Base-by-base conservation (phyloP, 2,797 vertebrate species). In the Erpetoichthys calabaricus region DNA sequence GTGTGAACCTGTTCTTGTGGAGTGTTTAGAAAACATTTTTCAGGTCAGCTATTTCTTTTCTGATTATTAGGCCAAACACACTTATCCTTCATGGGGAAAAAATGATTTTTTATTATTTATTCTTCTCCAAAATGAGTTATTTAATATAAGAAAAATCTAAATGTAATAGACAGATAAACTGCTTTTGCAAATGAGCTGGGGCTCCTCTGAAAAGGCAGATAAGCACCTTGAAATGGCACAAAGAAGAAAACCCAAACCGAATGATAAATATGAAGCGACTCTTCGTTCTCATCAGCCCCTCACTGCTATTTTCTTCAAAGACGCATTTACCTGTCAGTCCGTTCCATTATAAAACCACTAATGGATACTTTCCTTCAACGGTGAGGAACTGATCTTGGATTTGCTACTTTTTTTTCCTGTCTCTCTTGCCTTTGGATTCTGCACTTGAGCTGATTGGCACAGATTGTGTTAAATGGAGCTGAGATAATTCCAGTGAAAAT, bases 401-500 rank as follows among this genome's bases (percentile, higher is more conserved):
- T 71, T 59, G 75, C 73, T 67, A 25, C 25, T 25, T 25, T 25
- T 25, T 25, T 25, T 25, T 25, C 25, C 25, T 25, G 25, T 25
- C 25, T 25, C 25, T 25, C 25, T 25, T 65, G 68, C 69, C 62
- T 64, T 65, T 55, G 67, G 70, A 73, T 68, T 64, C 67, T 68
- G 70, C 74, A 73, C 80, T 80, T 86, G 71, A 73, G 60, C 72
- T 66, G 83, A 84, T 84, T 85, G 82, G 74, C 78, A 72, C 84
- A 88, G 86, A 88, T 91, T 89, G 90, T 84, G 87, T 82, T 92
- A 89, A 93, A 96, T 90, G 85, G 87, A 68, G 83, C 89, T 84
- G 84, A 81, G 80, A 80, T 84, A 90, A 90, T 87, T 85, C 82
- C 76, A 73, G 77, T 77, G 76, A 78, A 77, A 77, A 79, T 62